phyloP scores from a whole-genome alignment of 2,113 vertebrate species.

The Machaerirhynchus nigripectus region DNA sequence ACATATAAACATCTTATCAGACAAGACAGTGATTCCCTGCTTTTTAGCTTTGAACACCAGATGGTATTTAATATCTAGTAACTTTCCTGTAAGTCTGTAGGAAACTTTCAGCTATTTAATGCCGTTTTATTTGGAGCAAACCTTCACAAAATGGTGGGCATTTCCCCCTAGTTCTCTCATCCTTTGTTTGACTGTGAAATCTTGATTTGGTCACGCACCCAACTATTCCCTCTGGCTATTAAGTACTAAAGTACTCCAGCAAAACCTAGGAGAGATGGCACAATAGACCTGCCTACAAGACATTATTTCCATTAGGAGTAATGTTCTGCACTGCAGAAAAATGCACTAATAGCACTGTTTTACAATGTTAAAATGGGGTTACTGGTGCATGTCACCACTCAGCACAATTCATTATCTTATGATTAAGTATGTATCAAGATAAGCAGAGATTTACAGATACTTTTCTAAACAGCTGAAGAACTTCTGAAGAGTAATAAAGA shows the following conservation, averaged over 20 bases:
- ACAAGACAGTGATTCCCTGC: constrained; percentile 49
- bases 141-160: constrained; percentile 38
- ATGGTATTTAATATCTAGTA: constrained; percentile 55
- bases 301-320: constrained; percentile 6
- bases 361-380: constrained; percentile 38
- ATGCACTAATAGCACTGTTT: constrained; percentile 26
- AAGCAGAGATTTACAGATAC: background rate
- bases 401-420: constrained; percentile 16
- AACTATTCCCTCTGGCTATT: constrained; percentile 22
- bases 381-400: background rate
- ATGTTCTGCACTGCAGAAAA: constrained; percentile 44
- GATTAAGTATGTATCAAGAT: constrained; percentile 12
- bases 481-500: background rate
- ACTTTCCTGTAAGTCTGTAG: constrained; percentile 43
- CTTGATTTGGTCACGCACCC: constrained; percentile 42
- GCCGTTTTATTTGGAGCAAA: constrained; percentile 58
- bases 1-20: constrained; percentile 51
- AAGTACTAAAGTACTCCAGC: constrained; percentile 16
- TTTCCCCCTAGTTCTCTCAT: constrained; percentile 36
- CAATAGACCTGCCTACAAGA: constrained; percentile 33
- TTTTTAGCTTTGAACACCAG: constrained; percentile 52
- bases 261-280: constrained; percentile 26
- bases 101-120: constrained; percentile 50
- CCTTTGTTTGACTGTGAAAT: constrained; percentile 53
- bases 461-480: background rate